These are phyloP conservation scores for Hypselothyrea guttata DNA, from an alignment of 2,888 invertebrate species.

Conservation along the genomic window DNA sequence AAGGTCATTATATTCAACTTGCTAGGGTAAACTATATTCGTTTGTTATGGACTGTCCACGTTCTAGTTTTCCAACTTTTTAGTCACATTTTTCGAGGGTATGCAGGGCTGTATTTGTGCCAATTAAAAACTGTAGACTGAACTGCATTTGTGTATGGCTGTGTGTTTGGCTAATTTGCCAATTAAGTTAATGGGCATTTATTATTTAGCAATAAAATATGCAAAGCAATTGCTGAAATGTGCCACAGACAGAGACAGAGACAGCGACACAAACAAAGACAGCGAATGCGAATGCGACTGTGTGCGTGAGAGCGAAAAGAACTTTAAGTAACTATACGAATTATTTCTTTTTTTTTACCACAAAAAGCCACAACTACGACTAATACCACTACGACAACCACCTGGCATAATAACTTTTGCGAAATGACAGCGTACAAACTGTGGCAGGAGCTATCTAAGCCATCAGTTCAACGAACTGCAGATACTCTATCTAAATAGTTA, in stretches of 20 bases:
- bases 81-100: slow-evolving; percentile 9
- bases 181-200: slow-evolving; percentile 79
- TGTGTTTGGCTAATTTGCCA: slow-evolving; percentile 75
- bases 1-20: neutral
- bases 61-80: slow-evolving; percentile 10
- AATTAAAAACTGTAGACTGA: slow-evolving; percentile 63
- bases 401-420: slow-evolving; percentile 73
- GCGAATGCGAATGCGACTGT: no score
- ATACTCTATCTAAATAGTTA: slow-evolving; percentile 25
- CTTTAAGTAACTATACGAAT: slow-evolving; percentile 61
- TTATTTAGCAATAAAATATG: slow-evolving; percentile 80
- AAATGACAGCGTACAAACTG: slow-evolving; percentile 63
- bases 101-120: slow-evolving; percentile 36
- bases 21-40: slow-evolving; percentile 1
- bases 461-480: slow-evolving; percentile 10
- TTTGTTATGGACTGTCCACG: neutral
- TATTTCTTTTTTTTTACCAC: slow-evolving; percentile 31
- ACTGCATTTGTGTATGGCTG: slow-evolving; percentile 24
- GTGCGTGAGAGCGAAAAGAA: slow-evolving; percentile 26
- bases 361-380: slow-evolving; percentile 20
- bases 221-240: slow-evolving; percentile 76
- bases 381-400: slow-evolving; percentile 42
- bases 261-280: slow-evolving; percentile 11
- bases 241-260: slow-evolving; percentile 46
- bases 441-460: slow-evolving; percentile 22